Conservation (phyloP, 2,888 invertebrate genomes). For the Luperina nickerlii region DNA sequence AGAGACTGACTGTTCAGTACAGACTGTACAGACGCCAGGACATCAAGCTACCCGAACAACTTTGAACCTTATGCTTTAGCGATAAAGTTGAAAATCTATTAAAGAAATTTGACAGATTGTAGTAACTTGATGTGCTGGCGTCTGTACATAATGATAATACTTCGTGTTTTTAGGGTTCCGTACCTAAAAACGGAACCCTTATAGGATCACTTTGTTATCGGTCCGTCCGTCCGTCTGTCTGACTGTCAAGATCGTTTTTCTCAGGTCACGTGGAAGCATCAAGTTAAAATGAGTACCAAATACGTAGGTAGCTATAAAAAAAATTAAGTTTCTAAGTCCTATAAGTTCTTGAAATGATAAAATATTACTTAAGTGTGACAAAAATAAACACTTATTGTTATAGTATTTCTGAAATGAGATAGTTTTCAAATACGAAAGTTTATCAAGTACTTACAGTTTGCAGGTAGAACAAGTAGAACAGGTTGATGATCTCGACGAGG, state of each 20-base stretch:
- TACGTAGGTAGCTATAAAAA: not conserved
- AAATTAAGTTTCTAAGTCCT: not conserved
- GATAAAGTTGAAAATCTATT: too few species aligned
- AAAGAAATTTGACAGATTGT: too few species aligned
- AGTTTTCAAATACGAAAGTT: not conserved
- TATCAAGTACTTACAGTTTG: conserved; percentile 90
- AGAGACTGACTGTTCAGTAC: too few species aligned
- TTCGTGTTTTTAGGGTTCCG: not conserved
- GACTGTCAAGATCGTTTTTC: not conserved
- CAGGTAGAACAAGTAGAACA: conserved; percentile 91
- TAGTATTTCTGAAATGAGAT: not conserved
- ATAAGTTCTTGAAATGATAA: not conserved
- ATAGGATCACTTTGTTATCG: not conserved
- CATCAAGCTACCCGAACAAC: too few species aligned
- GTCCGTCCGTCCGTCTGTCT: not conserved
- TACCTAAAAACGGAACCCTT: not conserved
- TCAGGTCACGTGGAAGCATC: not conserved
- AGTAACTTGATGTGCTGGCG: too few species aligned
- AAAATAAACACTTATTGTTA: not conserved
- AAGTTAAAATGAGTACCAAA: not conserved
- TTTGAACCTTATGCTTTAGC: too few species aligned
- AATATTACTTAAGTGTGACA: too few species aligned
- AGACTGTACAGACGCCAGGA: too few species aligned
- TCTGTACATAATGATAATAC: not conserved
- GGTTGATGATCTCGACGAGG: conserved; percentile 92